These are phyloP conservation scores for Phrynocephalus guinanensis DNA, from an alignment of 2,797 vertebrate species.

Conservation along the genomic window DNA sequence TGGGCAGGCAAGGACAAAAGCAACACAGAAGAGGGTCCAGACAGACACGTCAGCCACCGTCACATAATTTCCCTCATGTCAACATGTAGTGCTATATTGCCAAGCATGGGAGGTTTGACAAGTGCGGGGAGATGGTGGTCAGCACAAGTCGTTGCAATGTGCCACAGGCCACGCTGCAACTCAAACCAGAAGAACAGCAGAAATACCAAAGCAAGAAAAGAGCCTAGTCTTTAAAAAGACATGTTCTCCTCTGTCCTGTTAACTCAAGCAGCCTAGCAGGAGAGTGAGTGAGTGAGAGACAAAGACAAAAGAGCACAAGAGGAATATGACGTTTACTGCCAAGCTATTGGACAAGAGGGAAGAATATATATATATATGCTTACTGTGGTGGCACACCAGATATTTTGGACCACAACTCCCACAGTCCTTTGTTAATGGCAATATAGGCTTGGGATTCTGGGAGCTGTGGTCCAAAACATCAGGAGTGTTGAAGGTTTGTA, in stretches of 20 bases:
- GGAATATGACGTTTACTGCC: background rate
- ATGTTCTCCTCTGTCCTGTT: background rate
- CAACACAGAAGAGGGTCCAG: background rate
- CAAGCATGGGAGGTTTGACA: background rate
- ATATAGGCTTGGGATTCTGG: too few species aligned
- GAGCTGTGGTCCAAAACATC: too few species aligned
- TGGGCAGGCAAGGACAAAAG: background rate
- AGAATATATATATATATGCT: background rate
- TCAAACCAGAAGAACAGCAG: background rate
- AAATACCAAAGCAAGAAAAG: constrained; percentile 9
- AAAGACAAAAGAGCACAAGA: constrained; percentile 20
- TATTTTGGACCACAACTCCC: too few species aligned
- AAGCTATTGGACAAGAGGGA: constrained; percentile 15
- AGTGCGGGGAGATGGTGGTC: background rate
- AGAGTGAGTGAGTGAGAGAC: background rate
- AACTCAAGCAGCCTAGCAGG: background rate
- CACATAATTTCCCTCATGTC: background rate
- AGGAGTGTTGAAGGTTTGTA: background rate
- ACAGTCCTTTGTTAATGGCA: too few species aligned
- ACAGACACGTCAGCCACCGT: background rate
- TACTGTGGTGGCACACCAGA: too few species aligned
- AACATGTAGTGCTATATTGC: background rate
- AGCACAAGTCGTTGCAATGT: background rate
- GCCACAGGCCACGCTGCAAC: background rate
- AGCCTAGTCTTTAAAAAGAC: background rate